A percentile compares a stretch with the other conserved stretches of the same genome.
phyloP scores from a whole-genome alignment of 2,888 invertebrate species.

The Ennomos fuscantarius region DNA sequence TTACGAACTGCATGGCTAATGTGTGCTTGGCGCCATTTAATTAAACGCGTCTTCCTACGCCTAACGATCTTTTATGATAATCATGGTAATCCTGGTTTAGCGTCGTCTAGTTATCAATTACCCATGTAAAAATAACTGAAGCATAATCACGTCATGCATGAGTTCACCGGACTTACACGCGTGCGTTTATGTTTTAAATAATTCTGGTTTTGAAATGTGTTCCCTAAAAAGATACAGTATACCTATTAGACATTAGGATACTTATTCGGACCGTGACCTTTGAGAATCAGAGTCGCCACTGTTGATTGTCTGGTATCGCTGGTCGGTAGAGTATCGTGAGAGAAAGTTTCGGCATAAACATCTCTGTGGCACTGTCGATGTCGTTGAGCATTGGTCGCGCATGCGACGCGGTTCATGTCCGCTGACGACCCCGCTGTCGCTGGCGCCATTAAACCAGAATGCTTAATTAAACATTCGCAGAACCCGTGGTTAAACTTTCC shows the following conservation, averaged over 20 bases:
- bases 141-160: too few species aligned
- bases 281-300: background rate
- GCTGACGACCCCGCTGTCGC: conserved; percentile 32
- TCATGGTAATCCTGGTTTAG: conserved; percentile 14
- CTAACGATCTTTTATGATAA: conserved; percentile 17
- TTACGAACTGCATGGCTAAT: conserved; percentile 18
- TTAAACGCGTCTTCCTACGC: conserved; percentile 6
- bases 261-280: conserved; percentile 1
- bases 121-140: too few species aligned
- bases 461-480: conserved; percentile 29
- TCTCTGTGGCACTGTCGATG: conserved; percentile 13
- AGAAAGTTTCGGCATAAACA: conserved; percentile 28
- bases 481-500: conserved; percentile 40
- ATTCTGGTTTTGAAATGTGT: too few species aligned
- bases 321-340: conserved; percentile 7
- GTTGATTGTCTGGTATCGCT: too few species aligned
- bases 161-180: too few species aligned
- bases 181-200: too few species aligned
- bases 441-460: conserved; percentile 53
- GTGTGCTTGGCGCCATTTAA: conserved; percentile 24
- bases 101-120: conserved; percentile 6
- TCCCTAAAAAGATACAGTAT: too few species aligned
- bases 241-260: too few species aligned
- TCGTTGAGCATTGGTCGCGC: conserved; percentile 42
- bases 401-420: conserved; percentile 42